Percentiles rank a stretch among this genome's conserved stretches.
Evolutionary conservation across 2,888 invertebrate genomes (phyloP).

Genomic region (Crossocerus cetratus): DNA sequence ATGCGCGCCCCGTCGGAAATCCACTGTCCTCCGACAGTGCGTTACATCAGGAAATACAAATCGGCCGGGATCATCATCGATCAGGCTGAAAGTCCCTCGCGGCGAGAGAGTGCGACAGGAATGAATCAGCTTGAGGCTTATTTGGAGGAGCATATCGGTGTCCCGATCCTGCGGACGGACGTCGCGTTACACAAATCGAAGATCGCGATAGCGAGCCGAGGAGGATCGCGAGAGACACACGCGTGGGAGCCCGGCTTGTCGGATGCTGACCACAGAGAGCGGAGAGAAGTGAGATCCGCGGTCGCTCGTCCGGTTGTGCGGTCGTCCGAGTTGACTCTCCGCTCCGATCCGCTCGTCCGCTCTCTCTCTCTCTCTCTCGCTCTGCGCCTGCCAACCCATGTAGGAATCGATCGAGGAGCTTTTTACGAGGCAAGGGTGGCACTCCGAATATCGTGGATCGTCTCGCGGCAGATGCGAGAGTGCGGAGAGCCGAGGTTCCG

Average conservation of each 20-base stretch:
- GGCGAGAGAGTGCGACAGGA: constrained; percentile 47
- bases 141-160: constrained; percentile 43
- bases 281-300: constrained; percentile 1
- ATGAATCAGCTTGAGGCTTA: constrained; percentile 60
- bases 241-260: constrained; percentile 6
- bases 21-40: constrained; percentile 44
- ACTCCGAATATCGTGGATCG: constrained; percentile 53
- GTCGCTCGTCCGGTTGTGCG: background rate
- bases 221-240: constrained; percentile 15
- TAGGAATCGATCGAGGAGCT: constrained; percentile 63
- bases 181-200: constrained; percentile 48
- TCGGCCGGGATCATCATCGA: constrained; percentile 59
- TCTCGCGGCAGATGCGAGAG: constrained; percentile 26
- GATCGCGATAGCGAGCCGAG: constrained; percentile 30
- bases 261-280: background rate
- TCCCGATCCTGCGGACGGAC: constrained; percentile 43
- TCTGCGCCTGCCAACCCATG: constrained; percentile 44
- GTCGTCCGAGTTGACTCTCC: constrained; percentile 1
- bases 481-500: constrained; percentile 22
- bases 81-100: constrained; percentile 50
- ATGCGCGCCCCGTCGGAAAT: constrained; percentile 50
- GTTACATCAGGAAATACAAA: constrained; percentile 46
- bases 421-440: constrained; percentile 54
- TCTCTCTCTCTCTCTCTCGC: background rate
- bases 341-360: too few relatives aligned